Evolutionary conservation across 2,797 vertebrate species (phyloP).

Genomic region (Macropus fuliginosus): DNA sequence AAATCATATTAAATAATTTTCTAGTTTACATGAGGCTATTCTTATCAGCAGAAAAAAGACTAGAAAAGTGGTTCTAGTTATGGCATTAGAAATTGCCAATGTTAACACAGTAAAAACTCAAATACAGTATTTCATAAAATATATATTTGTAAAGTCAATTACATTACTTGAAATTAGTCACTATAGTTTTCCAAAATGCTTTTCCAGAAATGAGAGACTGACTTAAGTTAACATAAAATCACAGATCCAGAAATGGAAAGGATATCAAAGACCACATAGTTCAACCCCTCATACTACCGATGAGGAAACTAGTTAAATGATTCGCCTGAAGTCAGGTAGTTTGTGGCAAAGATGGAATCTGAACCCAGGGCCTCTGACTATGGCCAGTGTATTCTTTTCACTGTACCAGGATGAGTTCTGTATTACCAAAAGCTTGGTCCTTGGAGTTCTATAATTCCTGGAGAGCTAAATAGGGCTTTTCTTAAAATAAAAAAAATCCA

Average conservation of each 20-base stretch:
- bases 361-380: not conserved
- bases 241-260: not conserved
- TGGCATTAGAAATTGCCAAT: not conserved
- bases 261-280: not conserved
- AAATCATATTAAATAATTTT: constrained; percentile 18
- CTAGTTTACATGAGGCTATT: not conserved
- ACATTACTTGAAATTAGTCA: constrained; percentile 32
- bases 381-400: not conserved
- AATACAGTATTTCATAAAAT: constrained; percentile 17
- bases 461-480: not conserved
- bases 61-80: not conserved
- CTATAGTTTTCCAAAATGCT: constrained; percentile 39
- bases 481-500: not conserved
- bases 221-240: constrained; percentile 34
- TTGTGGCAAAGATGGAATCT: constrained; percentile 28
- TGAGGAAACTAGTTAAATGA: not conserved
- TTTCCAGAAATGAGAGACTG: constrained; percentile 13
- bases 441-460: not conserved
- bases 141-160: constrained; percentile 42
- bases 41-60: constrained; percentile 3
- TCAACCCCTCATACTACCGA: not conserved
- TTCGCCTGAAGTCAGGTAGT: not conserved
- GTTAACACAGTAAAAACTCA: not conserved
- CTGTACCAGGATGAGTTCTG: not conserved
- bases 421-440: not conserved